Percentiles rank a stretch among this genome's conserved stretches.
These are phyloP conservation scores for Lytechinus pictus DNA, from an alignment of 35 echinoderm and acorn worm genomes.

Conservation along the genomic window DNA sequence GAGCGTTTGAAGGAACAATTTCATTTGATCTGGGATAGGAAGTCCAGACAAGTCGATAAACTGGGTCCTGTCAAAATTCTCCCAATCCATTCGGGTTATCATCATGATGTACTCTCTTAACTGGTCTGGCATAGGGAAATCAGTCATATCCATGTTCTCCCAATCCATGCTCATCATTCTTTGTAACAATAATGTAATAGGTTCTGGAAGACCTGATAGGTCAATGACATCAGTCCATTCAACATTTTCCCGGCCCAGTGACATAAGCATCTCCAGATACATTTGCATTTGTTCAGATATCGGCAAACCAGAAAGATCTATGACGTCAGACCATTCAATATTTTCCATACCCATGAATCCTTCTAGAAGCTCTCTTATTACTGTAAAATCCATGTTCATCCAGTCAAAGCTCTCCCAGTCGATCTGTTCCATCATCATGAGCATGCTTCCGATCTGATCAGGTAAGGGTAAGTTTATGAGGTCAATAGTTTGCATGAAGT, in stretches of 20 bases:
- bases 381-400: neutral
- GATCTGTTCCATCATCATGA: neutral
- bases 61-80: neutral
- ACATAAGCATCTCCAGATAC: neutral
- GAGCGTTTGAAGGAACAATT: neutral
- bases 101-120: neutral
- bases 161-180: conserved; percentile 25
- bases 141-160: neutral
- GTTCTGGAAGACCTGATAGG: neutral
- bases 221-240: conserved; percentile 25
- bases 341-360: neutral
- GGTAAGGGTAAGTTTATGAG: neutral
- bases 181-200: neutral
- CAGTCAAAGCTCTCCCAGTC: conserved; percentile 27
- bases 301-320: conserved; percentile 8
- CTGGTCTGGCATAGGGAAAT: neutral
- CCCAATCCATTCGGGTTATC: neutral
- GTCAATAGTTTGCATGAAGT: neutral
- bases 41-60: neutral
- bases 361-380: neutral
- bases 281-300: neutral
- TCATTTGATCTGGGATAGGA: neutral
- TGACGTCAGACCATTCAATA: neutral
- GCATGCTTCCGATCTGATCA: neutral
- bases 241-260: neutral